These are phyloP conservation scores for Cephalotes varians DNA, from an alignment of 2,888 invertebrate species.

Conservation along the genomic window DNA sequence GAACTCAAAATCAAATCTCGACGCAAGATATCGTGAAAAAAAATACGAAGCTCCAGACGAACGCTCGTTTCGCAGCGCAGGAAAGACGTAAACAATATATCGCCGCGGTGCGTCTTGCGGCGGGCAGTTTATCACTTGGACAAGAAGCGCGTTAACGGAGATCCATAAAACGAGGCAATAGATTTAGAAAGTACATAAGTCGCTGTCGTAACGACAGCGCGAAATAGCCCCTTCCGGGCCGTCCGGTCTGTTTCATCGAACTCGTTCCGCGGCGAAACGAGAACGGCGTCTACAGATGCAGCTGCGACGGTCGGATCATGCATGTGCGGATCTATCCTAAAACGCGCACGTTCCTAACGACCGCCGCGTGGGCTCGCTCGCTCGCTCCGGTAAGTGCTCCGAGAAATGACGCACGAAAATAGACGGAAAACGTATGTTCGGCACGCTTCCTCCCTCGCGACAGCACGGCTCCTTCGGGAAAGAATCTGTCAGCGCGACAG, in stretches of 20 bases:
- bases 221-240: constrained; percentile 30
- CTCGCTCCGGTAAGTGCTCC: constrained; percentile 45
- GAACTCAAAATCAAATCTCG: not conserved
- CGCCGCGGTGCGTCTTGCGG: constrained; percentile 2
- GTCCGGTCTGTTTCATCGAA: constrained; percentile 41
- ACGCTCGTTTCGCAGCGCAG: not conserved
- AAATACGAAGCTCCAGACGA: not conserved
- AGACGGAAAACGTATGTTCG: constrained; percentile 66
- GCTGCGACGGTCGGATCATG: constrained; percentile 40
- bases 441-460: constrained; percentile 70
- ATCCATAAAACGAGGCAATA: constrained; percentile 52
- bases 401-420: constrained; percentile 66
- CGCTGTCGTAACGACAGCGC: constrained; percentile 45
- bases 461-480: constrained; percentile 64
- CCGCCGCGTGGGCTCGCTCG: constrained; percentile 37
- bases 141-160: constrained; percentile 46
- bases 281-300: constrained; percentile 52
- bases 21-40: not conserved
- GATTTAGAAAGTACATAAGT: constrained; percentile 57
- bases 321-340: constrained; percentile 39
- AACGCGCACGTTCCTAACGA: constrained; percentile 48
- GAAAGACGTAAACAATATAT: constrained; percentile 28
- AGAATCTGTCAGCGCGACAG: constrained; percentile 75
- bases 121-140: constrained; percentile 48
- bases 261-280: constrained; percentile 50